A percentile compares a stretch with the other conserved stretches of the same genome.
Evolutionary conservation across 1,140 invertebrate species (phyloP).

Genomic region (Carcinoscorpius rotundicauda): DNA sequence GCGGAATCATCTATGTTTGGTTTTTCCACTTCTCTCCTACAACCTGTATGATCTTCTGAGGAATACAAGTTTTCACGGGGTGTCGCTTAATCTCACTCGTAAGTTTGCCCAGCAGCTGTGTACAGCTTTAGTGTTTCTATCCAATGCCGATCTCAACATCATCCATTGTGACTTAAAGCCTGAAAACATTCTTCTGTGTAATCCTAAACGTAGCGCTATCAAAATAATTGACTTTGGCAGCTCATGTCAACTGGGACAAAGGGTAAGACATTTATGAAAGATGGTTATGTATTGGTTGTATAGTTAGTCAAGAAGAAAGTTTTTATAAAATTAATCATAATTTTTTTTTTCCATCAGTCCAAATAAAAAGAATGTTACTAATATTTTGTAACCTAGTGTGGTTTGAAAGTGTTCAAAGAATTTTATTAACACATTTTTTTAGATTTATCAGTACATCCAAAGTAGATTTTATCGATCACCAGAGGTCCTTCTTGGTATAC

Average conservation of each 20-base stretch:
- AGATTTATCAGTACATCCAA: constrained; percentile 99
- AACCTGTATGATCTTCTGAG: constrained; percentile 97
- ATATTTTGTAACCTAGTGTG: too few relatives aligned
- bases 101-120: constrained; percentile 99
- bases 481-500: constrained; percentile 83
- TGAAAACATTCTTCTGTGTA: constrained; percentile 98
- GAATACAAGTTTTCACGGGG: constrained; percentile 99
- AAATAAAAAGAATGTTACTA: background rate
- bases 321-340: too few relatives aligned
- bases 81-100: constrained; percentile 95
- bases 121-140: constrained; percentile 94
- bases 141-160: constrained; percentile 96
- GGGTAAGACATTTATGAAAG: constrained; percentile 50
- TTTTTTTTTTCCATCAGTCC: constrained; percentile 18
- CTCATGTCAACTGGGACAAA: constrained; percentile 95
- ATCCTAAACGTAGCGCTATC: constrained; percentile 97
- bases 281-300: too few relatives aligned
- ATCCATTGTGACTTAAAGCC: constrained; percentile 99
- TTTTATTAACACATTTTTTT: constrained; percentile 28
- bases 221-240: constrained; percentile 99
- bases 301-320: too few relatives aligned
- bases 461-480: constrained; percentile 98
- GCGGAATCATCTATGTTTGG: constrained; percentile 98
- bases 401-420: too few relatives aligned
- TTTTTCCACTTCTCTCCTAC: constrained; percentile 98